phyloP scores from a whole-genome alignment of 2,888 invertebrate species.

The Spilosoma lubricipeda region DNA sequence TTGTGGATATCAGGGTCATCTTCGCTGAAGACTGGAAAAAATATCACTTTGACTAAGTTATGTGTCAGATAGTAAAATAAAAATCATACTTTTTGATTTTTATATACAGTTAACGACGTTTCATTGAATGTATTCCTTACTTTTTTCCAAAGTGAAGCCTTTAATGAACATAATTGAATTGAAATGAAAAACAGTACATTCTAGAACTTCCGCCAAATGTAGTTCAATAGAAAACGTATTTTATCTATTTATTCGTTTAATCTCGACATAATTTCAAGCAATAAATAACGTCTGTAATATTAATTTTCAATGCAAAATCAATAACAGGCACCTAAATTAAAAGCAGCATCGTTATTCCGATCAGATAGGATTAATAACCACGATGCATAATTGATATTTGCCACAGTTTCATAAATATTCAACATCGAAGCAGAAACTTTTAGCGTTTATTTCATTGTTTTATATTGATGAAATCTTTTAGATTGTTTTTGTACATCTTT shows the following conservation, averaged over 20 bases:
- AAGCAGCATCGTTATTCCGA: conserved; percentile 66
- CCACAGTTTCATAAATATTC: conserved; percentile 77
- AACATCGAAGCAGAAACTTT: conserved; percentile 64
- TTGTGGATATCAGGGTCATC: conserved; percentile 95
- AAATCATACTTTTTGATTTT: too few relatives aligned
- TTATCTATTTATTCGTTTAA: conserved; percentile 17
- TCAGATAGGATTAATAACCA: conserved; percentile 69
- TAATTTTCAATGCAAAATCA: conserved; percentile 53
- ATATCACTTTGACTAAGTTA: conserved; percentile 26
- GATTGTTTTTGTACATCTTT: conserved; percentile 33
- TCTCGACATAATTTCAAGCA: conserved; percentile 29
- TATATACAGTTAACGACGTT: too few relatives aligned
- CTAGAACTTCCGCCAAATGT: background rate
- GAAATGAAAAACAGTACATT: background rate
- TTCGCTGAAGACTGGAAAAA: conserved; percentile 91
- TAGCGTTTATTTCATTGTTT: conserved; percentile 55
- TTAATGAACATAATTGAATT: background rate
- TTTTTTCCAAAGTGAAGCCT: background rate
- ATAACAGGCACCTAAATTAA: conserved; percentile 58
- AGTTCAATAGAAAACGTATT: background rate
- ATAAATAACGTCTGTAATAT: conserved; percentile 34
- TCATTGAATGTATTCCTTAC: too few relatives aligned
- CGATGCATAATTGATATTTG: conserved; percentile 70
- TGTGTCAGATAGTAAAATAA: background rate
- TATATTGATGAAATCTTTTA: conserved; percentile 41